Evolutionary conservation across 2,113 vertebrate genomes (phyloP), one percentile per base, ranked within the genome.

Genomic region (Callopanchax toddi): DNA sequence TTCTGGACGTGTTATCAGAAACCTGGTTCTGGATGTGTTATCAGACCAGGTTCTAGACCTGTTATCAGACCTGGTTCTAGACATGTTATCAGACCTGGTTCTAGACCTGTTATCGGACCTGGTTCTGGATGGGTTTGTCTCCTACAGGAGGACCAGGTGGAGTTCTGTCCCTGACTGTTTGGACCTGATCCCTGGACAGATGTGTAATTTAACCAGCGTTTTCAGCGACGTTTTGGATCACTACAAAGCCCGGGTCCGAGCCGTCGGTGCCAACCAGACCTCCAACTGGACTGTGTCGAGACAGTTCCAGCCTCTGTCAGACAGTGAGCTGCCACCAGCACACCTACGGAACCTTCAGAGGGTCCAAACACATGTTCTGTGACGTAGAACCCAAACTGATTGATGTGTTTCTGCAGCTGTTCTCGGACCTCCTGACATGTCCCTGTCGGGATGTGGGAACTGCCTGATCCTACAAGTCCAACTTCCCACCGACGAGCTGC

Each of bases 401-500:
- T 11, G n/a, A 11, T 70, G 3, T 50, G 6, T 60, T 15, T 23
- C 64, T 1, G 2, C 11, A 91, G 90, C 90, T 1, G 73, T 87
- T 21, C 12, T 91, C 32, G 87, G 83, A 20, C 85, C 89, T 50
- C 88, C 84, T 0, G 48, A 49, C 3, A 45, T 91, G 29, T 71
- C 59, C 0, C 46, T 89, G 29, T 86, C 87, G 0, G 90, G 89
- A 20, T 91, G 90, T 76, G 89, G 90, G 20, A 87, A 83, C 76
- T 91, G 90, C 60, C 55, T 91, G 54, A n/a, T 81, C 5, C 74
- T 91, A 51, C 68, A 63, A 32, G 18, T 91, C 67, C 57, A 21
- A 46, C 18, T 23, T 49, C 81, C 81, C 3, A 1, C 21, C 8
- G 18, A 20, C 0, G 22, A 1, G 16, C 10, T 20, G 4, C 16